Evolutionary conservation across 2,888 invertebrate species (phyloP), one percentile per base, ranked within the genome.

Genomic region (Hemistola chrysoprasaria): DNA sequence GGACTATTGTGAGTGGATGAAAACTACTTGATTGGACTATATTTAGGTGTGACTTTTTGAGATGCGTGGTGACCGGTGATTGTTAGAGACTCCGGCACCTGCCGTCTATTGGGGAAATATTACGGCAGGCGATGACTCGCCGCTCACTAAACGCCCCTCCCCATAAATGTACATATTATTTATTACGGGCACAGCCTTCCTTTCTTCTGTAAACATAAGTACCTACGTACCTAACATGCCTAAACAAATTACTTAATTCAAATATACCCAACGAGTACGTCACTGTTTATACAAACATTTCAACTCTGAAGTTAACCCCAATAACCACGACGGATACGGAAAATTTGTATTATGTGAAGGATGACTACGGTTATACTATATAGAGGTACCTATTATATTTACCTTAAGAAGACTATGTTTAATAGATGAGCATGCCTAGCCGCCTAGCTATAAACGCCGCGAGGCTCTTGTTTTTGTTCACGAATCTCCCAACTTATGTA

Each of bases 401-500:
- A 50, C 41, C 47, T 44, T 51, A 50, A 56, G 53, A 62, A 63
- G 62, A 59, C 62, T 65, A 66, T 62, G 62, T 67, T 67, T 69
- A 65, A 68, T 67, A 66, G 76, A 72, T 68, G 65, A 64, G n/a
- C n/a, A n/a, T n/a, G n/a, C n/a, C n/a, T n/a, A 16, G 68, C 62
- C 71, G n/a, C 71, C 71, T 70, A 75, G 76, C 74, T 80, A 79
- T 75, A 79, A 76, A 65, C 71, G 70, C 72, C 64, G 51, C 46
- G 43, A 71, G 49, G 73, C 56, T 53, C 58, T 70, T 81, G 78
- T 81, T 81, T 79, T 82, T 78, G 75, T 78, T 76, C 62, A 47
- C 46, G 54, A 65, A 65, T 66, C 64, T 65, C 54, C 56, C 47
- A 42, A 16, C 16, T 2, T 63, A 42, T 53, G 51, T 52, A 53